Base-by-base conservation (phyloP, 2,113 vertebrate genomes). In the Collichthys lucidus region DNA sequence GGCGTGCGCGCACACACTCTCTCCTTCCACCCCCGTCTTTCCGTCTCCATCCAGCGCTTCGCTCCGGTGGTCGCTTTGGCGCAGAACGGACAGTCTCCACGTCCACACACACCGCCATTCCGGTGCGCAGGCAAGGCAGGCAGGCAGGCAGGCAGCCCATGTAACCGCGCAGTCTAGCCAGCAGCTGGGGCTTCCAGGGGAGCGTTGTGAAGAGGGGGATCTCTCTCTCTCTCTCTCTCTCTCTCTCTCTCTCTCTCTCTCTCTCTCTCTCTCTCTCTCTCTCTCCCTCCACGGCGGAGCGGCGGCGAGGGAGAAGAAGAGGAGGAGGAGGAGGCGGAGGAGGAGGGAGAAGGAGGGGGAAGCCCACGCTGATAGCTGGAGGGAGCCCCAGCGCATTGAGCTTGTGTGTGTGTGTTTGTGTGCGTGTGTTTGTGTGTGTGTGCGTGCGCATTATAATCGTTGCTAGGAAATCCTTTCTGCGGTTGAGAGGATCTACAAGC, bases 381-480 rank as follows among this genome's bases (percentile, higher is more conserved):
- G 93, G 93, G 89, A 93, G 92, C 91, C 89, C 91, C 88, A 78
- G 86, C 75, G 74, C 60, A 62, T 63, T 71, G 64, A 64, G 77
- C 20, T 11, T 70, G 22, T 77, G 71, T 56, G 20, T 31, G 65
- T 64, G 64, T 35, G 80, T 68, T 53, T 59, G 82, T 53, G 75
- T 16, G 75, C 50, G 74, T 42, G 59, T 71, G 71, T 56, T 16
- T 31, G 62, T 70, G 22, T 79, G 71, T 56, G n/a, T 26, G 65
- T 64, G 64, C 52, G 66, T 15, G 47, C 40, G 86, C 73, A 72
- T 91, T 88, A 82, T 93, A 90, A 92, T 91, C 89, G 91, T 92
- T 92, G 92, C 92, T 88, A 91, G 93, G 92, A 94, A 94, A 94
- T 95, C 93, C 93, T 92, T 87, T 89, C 79, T 86, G 83, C 85